phyloP scores from a whole-genome alignment of 2,797 vertebrate species.

The Sebastes baramenuke region DNA sequence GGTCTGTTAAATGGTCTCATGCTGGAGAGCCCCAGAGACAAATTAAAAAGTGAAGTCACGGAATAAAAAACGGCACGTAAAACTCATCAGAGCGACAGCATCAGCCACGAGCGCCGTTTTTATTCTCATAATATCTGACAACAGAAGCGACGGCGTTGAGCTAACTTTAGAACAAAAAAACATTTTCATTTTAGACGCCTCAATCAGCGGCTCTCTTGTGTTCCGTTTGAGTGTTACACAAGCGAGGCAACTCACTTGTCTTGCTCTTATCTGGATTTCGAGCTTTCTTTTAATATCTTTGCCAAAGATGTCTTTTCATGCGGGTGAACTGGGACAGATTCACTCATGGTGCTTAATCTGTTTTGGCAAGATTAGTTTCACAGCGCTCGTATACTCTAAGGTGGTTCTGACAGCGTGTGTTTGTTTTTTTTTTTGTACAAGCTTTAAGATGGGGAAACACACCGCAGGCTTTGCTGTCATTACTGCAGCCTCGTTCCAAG shows the following conservation, averaged over 20 bases:
- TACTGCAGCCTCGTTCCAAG: background rate
- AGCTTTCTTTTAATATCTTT: slow-evolving; percentile 35
- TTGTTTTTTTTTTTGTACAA: background rate
- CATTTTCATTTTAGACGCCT: slow-evolving; percentile 8
- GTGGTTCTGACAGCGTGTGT: slow-evolving; percentile 16
- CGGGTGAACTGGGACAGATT: slow-evolving; percentile 40
- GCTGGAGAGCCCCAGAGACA: background rate
- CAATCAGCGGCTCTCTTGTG: slow-evolving; percentile 10
- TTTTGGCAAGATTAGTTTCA: slow-evolving; percentile 58
- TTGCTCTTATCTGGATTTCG: slow-evolving; percentile 32
- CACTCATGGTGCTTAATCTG: slow-evolving; percentile 50
- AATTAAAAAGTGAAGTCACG: slow-evolving; percentile 13
- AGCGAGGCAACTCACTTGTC: slow-evolving; percentile 5
- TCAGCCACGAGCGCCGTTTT: slow-evolving; percentile 19
- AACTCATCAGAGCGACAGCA: slow-evolving; percentile 27
- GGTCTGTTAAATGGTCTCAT: background rate
- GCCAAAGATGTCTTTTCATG: slow-evolving; percentile 16
- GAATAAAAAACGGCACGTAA: background rate
- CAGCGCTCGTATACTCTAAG: slow-evolving; percentile 11
- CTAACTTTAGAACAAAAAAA: slow-evolving; percentile 51
- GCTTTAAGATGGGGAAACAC: slow-evolving; percentile 32
- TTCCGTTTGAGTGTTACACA: slow-evolving; percentile 6
- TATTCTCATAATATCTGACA: slow-evolving; percentile 33
- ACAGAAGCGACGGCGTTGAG: background rate
- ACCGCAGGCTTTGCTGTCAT: slow-evolving; percentile 37